These are phyloP conservation scores for Cataglyphis altisquamis DNA, from an alignment of 2,888 invertebrate genomes.

Conservation along the genomic window DNA sequence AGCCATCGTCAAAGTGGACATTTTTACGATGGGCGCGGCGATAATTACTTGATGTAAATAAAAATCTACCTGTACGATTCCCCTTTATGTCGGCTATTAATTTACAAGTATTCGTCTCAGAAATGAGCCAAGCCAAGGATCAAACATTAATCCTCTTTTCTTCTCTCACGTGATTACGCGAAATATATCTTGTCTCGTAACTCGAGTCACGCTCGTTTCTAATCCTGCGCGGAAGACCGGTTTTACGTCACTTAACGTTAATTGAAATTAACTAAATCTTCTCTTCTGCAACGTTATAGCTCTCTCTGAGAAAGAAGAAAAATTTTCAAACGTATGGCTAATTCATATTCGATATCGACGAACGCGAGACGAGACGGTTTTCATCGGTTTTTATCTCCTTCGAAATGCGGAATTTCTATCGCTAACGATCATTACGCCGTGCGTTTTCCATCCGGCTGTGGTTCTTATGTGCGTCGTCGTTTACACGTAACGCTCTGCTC, in stretches of 20 bases:
- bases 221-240: not conserved
- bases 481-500: slow-evolving; percentile 10
- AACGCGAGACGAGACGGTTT: not conserved
- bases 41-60: slow-evolving; percentile 44
- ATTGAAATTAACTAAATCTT: slow-evolving; percentile 31
- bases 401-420: not conserved
- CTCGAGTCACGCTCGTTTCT: slow-evolving; percentile 2
- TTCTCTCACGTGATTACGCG: not conserved
- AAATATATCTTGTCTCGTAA: not conserved
- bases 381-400: not conserved
- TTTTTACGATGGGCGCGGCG: slow-evolving; percentile 42
- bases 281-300: not conserved
- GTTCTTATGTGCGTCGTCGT: slow-evolving; percentile 27
- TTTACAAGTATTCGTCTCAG: not conserved
- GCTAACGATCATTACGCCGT: not conserved
- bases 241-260: not conserved
- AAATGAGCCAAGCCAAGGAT: not conserved
- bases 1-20: slow-evolving; percentile 10
- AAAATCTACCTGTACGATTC: slow-evolving; percentile 2
- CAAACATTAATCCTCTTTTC: not conserved
- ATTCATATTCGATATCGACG: not conserved
- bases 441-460: slow-evolving; percentile 22
- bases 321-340: not conserved
- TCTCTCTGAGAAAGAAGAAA: not conserved
- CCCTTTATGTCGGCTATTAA: slow-evolving; percentile 3